Evolutionary conservation across 2,888 invertebrate species (phyloP).

Genomic region (Morinoia aosen): DNA sequence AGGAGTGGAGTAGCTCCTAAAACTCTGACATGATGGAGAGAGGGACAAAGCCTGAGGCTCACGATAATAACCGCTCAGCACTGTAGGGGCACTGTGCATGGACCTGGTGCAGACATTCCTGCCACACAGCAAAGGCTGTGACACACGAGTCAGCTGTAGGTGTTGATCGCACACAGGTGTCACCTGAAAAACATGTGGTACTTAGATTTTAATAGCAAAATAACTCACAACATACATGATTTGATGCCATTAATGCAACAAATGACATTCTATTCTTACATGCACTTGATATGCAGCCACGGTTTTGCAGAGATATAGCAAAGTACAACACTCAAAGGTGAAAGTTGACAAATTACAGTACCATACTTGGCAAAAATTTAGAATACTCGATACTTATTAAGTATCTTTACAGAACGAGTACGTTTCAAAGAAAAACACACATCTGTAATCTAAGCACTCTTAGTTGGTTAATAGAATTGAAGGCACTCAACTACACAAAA

Average conservation of each 20-base stretch:
- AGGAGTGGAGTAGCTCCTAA: constrained; percentile 62
- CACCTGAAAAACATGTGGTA: neutral
- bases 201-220: neutral
- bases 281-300: neutral
- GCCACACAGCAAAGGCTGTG: neutral
- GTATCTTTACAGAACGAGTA: too few species aligned
- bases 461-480: neutral
- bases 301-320: neutral
- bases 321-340: neutral
- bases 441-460: too few species aligned
- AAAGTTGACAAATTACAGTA: too few species aligned
- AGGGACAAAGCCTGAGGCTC: neutral
- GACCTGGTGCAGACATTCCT: neutral
- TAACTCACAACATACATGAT: neutral
- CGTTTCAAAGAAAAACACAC: neutral
- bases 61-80: neutral
- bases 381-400: too few species aligned
- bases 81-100: neutral
- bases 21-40: neutral
- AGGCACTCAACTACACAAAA: neutral
- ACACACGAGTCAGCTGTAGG: neutral
- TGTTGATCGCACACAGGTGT: neutral
- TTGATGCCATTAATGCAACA: neutral
- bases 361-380: too few species aligned
- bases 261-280: neutral